phyloP scores from a whole-genome alignment of 2,113 vertebrate genomes.

The Passer montanus region DNA sequence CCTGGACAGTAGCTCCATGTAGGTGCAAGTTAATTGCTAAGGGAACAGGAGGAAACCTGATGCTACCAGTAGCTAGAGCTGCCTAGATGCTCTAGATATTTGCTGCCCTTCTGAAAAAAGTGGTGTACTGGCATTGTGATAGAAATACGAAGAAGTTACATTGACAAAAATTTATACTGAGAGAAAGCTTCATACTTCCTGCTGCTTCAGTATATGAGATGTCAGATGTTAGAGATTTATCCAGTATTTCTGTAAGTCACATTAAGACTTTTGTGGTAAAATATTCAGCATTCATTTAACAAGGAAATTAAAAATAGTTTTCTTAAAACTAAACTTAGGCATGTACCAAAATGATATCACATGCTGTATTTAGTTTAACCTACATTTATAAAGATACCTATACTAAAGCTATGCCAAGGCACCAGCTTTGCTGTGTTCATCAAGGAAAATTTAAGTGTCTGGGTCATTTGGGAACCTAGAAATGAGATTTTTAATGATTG shows the following conservation, averaged over 20 bases:
- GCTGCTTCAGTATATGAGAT: neutral
- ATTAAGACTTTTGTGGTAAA: neutral
- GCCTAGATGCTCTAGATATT: neutral
- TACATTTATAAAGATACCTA: neutral
- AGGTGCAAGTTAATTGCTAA: neutral
- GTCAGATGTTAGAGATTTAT: neutral
- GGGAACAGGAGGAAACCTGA: neutral
- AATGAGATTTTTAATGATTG: neutral
- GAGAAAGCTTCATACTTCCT: neutral
- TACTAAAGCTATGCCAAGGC: neutral
- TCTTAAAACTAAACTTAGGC: neutral
- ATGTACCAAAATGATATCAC: neutral
- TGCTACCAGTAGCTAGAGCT: neutral
- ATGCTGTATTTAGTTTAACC: neutral
- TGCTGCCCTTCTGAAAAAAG: neutral
- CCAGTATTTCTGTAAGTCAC: neutral
- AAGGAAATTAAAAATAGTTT: neutral
- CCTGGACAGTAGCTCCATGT: neutral
- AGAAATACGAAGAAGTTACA: neutral
- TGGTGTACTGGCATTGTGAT: neutral
- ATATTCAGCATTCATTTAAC: neutral
- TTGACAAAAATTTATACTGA: neutral
- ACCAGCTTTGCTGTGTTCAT: neutral
- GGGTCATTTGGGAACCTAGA: neutral
- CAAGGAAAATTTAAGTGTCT: neutral